Percentiles rank a stretch among this genome's conserved stretches.
phyloP scores from a whole-genome alignment of 2,113 vertebrate genomes.

The Pluvianellus socialis region DNA sequence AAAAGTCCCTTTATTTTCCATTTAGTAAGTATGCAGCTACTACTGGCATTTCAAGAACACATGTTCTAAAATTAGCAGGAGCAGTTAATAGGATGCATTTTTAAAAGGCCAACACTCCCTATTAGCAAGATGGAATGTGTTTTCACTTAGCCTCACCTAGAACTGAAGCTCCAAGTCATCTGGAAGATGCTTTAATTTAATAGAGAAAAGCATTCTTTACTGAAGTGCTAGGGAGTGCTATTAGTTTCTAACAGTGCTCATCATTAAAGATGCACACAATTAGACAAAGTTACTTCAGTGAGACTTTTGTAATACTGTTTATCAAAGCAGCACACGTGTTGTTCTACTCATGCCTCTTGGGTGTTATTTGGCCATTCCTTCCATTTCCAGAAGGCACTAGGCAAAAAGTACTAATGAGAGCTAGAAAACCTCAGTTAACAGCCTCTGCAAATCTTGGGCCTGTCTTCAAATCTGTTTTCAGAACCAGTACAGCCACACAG shows the following conservation, averaged over 20 bases:
- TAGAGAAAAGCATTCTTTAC: not conserved
- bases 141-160: not conserved
- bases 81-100: not conserved
- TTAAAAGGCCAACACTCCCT: not conserved
- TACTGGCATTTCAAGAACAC: not conserved
- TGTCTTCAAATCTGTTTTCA: not conserved
- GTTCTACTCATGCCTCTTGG: not conserved
- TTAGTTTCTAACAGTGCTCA: not conserved
- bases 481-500: not conserved
- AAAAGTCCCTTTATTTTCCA: not conserved
- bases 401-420: not conserved
- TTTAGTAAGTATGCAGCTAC: not conserved
- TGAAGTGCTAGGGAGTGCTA: not conserved
- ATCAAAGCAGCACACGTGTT: not conserved
- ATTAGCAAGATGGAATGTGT: not conserved
- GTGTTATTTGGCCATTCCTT: not conserved
- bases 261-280: not conserved
- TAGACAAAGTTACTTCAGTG: not conserved
- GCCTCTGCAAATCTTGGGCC: no score
- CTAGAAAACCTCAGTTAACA: not conserved
- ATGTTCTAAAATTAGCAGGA: not conserved
- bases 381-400: not conserved
- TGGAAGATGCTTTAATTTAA: not conserved
- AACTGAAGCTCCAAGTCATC: not conserved
- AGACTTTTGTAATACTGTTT: not conserved